phyloP scores from a whole-genome alignment of 2,888 invertebrate genomes.

The Eupelmus urozonus region DNA sequence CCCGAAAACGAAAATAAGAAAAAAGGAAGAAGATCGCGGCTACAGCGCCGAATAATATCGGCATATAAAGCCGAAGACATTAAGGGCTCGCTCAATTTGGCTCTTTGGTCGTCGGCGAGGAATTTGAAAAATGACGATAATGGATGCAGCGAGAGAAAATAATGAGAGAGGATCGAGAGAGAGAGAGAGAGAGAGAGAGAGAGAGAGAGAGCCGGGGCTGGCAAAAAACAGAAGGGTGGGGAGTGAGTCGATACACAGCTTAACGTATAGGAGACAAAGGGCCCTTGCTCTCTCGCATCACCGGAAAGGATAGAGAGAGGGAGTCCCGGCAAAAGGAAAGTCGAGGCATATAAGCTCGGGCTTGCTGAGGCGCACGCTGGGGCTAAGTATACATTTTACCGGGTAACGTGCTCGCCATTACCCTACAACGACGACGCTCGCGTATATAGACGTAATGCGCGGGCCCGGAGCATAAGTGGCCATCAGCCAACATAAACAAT shows the following conservation, averaged over 20 bases:
- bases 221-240: background rate
- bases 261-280: conserved; percentile 17
- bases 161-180: conserved; percentile 63
- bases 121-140: conserved; percentile 62
- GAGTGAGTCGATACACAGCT: conserved; percentile 1
- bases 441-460: conserved; percentile 65
- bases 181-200: conserved; percentile 62
- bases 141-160: conserved; percentile 67
- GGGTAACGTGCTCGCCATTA: conserved; percentile 77
- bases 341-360: conserved; percentile 64
- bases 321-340: conserved; percentile 10
- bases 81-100: conserved; percentile 52
- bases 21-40: conserved; percentile 1
- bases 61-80: conserved; percentile 26
- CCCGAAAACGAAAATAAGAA: background rate
- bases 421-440: conserved; percentile 72
- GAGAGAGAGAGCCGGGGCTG: conserved; percentile 61
- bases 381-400: conserved; percentile 78
- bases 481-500: conserved; percentile 78
- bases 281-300: background rate
- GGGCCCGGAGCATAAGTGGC: conserved; percentile 77
- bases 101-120: conserved; percentile 55
- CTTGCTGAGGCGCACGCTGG: no score
- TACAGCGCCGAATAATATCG: conserved; percentile 26
- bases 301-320: conserved; percentile 8